Evolutionary conservation across 2,113 vertebrate genomes (phyloP), one percentile per base, ranked within the genome.

Genomic region (Antennarius striatus): DNA sequence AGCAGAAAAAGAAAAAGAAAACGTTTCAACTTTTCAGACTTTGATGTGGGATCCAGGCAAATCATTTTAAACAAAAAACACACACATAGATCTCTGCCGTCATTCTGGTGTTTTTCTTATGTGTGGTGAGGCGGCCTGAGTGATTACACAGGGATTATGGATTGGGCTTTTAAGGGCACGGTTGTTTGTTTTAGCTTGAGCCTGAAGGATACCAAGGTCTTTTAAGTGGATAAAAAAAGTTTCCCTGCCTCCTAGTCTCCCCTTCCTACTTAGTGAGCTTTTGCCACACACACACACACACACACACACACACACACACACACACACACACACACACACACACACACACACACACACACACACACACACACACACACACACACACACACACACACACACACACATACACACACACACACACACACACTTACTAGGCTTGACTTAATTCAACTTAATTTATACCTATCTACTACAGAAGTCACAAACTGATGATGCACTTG

Each of bases 151-250:
- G 53, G 75, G 83, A 83, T 87, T 87, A 85, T 16, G 58, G 59
- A 61, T 46, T 3, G 59, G 75, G 68, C 85, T 83, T 87, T 81
- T 81, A 82, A 79, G 72, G 86, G 64, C 69, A 68, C 29, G 60
- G 36, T n/a, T 87, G 83, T 89, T 90, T 90, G 78, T 84, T 87
- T 85, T 82, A 83, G 69, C 78, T 39, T 45, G 74, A 83, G 62
- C 74, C 68, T 79, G 68, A 66, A 75, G 73, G 80, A 86, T 79
- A 71, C 45, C 78, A 58, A 75, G 56, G 56, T 75, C 80, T 84
- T 36, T 82, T 79, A 46, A 36, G 73, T 77, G 80, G 83, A 81
- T 78, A 30, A 67, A 60, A 47, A 42, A 9, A 36, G 65, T 36
- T 22, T 0, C 50, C 46, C 77, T 54, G 12, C 77, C 65, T 71